phyloP scores from a whole-genome alignment of 2,888 invertebrate species.

The Drosophila kanekoi region DNA sequence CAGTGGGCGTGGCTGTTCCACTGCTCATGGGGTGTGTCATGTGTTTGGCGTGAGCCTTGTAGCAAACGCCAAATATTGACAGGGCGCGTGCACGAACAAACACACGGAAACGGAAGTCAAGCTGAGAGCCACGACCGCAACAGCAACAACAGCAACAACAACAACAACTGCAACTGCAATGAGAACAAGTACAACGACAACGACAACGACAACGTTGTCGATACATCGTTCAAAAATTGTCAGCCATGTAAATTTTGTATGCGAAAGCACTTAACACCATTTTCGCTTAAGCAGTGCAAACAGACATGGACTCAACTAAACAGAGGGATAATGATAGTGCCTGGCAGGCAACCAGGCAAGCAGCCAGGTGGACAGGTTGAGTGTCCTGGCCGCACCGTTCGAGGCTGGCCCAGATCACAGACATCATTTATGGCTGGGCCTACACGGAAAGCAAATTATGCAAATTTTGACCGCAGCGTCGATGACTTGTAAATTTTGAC shows the following conservation, averaged over 20 bases:
- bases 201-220: conserved; percentile 44
- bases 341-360: background rate
- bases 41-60: conserved; percentile 65
- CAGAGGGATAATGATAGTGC: conserved; percentile 33
- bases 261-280: conserved; percentile 81
- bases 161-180: conserved; percentile 35
- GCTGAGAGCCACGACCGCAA: conserved; percentile 72
- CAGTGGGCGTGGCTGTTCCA: conserved; percentile 33
- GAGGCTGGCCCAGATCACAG: conserved; percentile 51
- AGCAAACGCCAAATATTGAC: conserved; percentile 76
- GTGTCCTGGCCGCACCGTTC: background rate
- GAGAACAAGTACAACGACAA: conserved; percentile 30
- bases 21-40: conserved; percentile 15
- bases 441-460: conserved; percentile 78
- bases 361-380: conserved; percentile 18
- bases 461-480: conserved; percentile 73
- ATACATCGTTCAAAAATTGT: conserved; percentile 78
- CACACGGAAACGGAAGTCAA: conserved; percentile 74
- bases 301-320: conserved; percentile 54
- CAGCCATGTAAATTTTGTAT: conserved; percentile 80
- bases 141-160: conserved; percentile 44
- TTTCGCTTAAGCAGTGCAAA: conserved; percentile 80
- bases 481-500: conserved; percentile 80
- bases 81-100: conserved; percentile 76
- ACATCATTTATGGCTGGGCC: conserved; percentile 70